A percentile compares a stretch with the other conserved stretches of the same genome.
phyloP scores from a whole-genome alignment of 2,113 vertebrate species.

The Patagioenas fasciata region DNA sequence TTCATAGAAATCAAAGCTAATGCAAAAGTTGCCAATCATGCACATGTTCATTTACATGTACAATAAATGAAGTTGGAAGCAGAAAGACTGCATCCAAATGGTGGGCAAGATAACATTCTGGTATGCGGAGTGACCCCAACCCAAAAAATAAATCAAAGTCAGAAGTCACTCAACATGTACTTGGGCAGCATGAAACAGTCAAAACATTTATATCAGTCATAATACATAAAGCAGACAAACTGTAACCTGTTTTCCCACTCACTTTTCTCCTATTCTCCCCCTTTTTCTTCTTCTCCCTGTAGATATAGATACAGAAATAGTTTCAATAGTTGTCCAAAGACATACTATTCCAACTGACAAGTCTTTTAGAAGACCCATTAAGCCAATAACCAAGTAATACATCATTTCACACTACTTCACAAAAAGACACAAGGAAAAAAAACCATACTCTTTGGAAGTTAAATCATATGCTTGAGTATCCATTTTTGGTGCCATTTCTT shows the following conservation, averaged over 20 bases:
- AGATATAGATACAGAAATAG: not conserved
- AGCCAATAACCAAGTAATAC: not conserved
- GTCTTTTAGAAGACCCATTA: not conserved
- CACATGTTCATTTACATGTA: not conserved
- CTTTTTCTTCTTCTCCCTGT: not conserved
- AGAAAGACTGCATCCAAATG: not conserved
- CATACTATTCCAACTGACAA: not conserved
- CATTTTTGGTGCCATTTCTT: not conserved
- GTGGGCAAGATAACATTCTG: not conserved
- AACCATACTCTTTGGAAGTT: not conserved
- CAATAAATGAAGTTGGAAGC: not conserved
- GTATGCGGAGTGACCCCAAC: not conserved
- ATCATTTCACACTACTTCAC: not conserved
- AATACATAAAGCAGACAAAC: not conserved
- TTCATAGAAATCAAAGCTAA: not conserved
- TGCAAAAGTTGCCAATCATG: not conserved
- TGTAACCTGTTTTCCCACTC: not conserved
- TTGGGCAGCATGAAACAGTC: not conserved
- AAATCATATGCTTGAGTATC: not conserved
- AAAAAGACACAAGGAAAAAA: not conserved
- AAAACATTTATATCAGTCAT: not conserved
- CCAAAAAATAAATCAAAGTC: not conserved
- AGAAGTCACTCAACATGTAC: not conserved
- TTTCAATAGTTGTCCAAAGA: not conserved
- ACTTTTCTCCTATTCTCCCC: not conserved